Percentiles rank a stretch among this genome's conserved stretches.
Conservation (phyloP, 2,888 invertebrate species). For the Melieria crassipennis region DNA sequence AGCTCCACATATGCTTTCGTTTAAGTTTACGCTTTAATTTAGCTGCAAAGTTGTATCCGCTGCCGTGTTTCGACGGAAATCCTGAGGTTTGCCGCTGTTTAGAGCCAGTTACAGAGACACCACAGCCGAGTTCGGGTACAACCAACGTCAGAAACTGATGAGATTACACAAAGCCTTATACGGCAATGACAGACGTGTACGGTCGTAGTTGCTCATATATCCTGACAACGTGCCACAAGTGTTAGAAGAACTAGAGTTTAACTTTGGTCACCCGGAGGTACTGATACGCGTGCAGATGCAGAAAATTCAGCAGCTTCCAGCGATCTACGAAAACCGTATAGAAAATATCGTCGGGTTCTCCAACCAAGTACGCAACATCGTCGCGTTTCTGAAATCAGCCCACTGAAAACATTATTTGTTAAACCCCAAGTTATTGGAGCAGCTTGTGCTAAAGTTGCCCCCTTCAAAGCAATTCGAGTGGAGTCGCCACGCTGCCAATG, state of each 20-base stretch:
- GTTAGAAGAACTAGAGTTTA: slow-evolving; percentile 31
- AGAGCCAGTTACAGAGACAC: slow-evolving; percentile 5
- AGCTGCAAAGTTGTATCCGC: slow-evolving; percentile 10
- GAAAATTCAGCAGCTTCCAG: slow-evolving; percentile 26
- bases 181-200: neutral
- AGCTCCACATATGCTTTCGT: neutral
- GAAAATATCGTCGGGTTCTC: slow-evolving; percentile 24
- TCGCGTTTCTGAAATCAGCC: slow-evolving; percentile 28
- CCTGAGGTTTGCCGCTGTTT: neutral
- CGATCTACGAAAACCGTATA: slow-evolving; percentile 21
- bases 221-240: slow-evolving; percentile 17
- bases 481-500: no score
- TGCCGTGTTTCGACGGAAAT: slow-evolving; percentile 1
- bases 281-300: slow-evolving; percentile 26
- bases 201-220: slow-evolving; percentile 10
- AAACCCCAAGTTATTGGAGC: slow-evolving; percentile 30
- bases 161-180: no score
- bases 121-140: neutral
- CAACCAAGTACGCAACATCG: slow-evolving; percentile 24
- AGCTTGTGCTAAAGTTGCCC: slow-evolving; percentile 33
- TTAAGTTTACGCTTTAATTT: slow-evolving; percentile 1
- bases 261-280: slow-evolving; percentile 32
- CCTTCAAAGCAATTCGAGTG: slow-evolving; percentile 39
- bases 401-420: slow-evolving; percentile 28
- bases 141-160: neutral